A percentile compares a stretch with the other conserved stretches of the same genome.
Conservation (phyloP, 92 coral and sea anemone species). For the Virgularia gustaviana region DNA sequence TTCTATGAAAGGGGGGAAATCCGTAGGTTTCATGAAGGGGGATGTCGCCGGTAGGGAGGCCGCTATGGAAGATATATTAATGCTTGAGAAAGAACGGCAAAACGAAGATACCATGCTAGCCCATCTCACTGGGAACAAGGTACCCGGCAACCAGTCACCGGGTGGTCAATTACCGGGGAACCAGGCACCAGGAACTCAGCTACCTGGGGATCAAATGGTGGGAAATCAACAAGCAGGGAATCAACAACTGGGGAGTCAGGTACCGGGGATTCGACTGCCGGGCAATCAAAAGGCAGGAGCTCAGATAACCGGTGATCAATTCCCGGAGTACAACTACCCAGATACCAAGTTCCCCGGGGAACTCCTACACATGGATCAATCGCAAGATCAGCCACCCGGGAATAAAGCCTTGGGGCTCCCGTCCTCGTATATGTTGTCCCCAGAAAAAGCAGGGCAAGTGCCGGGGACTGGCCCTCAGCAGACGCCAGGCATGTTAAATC, state of each 20-base stretch:
- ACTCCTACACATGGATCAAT: not conserved
- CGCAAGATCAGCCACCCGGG: not conserved
- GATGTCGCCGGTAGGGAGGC: slow-evolving; percentile 36
- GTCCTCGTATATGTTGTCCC: too few species aligned
- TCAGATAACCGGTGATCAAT: too few species aligned
- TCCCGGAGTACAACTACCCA: too few species aligned
- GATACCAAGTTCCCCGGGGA: too few species aligned
- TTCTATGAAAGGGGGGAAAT: not conserved
- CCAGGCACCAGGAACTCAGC: slow-evolving; percentile 8
- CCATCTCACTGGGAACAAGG: slow-evolving; percentile 14
- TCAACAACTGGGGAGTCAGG: not conserved
- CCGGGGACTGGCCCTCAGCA: too few species aligned
- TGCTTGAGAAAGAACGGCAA: slow-evolving; percentile 19
- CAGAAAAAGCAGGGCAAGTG: too few species aligned
- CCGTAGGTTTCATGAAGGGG: slow-evolving; percentile 10
- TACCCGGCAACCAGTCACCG: not conserved
- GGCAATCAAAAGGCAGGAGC: not conserved
- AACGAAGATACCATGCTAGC: slow-evolving; percentile 20
- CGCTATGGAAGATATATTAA: slow-evolving; percentile 25
- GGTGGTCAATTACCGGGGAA: slow-evolving; percentile 1
- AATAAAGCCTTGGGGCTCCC: not conserved
- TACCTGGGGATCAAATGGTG: not conserved
- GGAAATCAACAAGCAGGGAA: slow-evolving; percentile 6
- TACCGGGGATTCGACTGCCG: not conserved
- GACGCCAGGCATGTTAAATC: too few species aligned